Base-by-base conservation (phyloP, 2,797 vertebrate genomes). In the Hyperoplus immaculatus region DNA sequence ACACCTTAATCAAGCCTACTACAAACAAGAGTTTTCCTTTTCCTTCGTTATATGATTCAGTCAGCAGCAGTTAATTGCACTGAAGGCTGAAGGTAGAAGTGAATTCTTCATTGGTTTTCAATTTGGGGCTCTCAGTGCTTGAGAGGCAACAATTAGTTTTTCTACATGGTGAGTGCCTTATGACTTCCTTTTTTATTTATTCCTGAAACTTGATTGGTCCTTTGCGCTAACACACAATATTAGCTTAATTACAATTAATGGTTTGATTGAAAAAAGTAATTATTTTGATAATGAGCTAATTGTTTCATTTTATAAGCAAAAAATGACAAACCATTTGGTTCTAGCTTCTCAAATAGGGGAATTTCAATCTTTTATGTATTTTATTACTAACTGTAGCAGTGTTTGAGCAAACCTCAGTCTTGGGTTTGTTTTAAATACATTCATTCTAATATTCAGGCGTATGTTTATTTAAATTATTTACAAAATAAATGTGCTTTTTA, bases 21-120 rank as follows among this genome's bases (percentile, higher is more conserved):
- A 56, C 36, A 67, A 67, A 59, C 43, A 49, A 5, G 12, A 56
- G 55, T 49, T 76, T 66, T 47, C 29, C 18, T 57, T 16, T 38
- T 8, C 43, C 18, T 50, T 5, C 36, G 29, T 63, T 16, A 21
- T 50, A 47, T 64, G 50, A 80, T 77, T 69, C 57, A 74, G 36
- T 59, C 21, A 60, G 55, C 55, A 53, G 70, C 50, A 75, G 77
- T 57, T 75, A 58, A 46, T 38, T 72, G 45, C 4, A 10, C 54
- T 65, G 42, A 45, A 67, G 13, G 39, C 58, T 78, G 36, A 8
- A 45, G 53, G 65, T 45, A 64, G 59, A 69, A 46, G 39, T 16
- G n/a, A 72, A 86, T 46, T 60, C 59, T 63, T 77, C 21, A 62
- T 21, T 73, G 67, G 36, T 69, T 78, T 86, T 84, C 36, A 78